Evolutionary conservation across 2,888 invertebrate genomes (phyloP).

Genomic region (Athripsodes cinereus): DNA sequence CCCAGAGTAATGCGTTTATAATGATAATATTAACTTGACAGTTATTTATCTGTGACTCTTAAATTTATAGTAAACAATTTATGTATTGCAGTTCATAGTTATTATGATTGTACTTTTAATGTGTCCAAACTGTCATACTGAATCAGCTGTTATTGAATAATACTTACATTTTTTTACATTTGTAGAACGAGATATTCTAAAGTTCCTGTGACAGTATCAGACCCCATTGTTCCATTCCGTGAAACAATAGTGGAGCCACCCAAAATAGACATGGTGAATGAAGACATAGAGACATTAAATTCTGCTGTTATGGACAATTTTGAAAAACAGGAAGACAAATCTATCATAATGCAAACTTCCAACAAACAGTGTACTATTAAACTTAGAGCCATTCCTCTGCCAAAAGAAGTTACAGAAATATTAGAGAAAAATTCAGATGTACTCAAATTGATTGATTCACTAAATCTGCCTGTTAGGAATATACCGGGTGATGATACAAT

Average conservation of each 20-base stretch:
- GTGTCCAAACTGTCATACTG: too few species aligned
- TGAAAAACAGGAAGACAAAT: slow-evolving; percentile 46
- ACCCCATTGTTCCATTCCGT: slow-evolving; percentile 93
- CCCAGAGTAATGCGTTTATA: too few species aligned
- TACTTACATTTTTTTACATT: slow-evolving; percentile 20
- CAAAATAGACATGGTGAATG: slow-evolving; percentile 78
- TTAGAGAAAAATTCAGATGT: slow-evolving; percentile 66
- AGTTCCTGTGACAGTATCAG: slow-evolving; percentile 83
- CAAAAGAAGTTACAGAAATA: slow-evolving; percentile 60
- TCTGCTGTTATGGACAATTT: slow-evolving; percentile 35
- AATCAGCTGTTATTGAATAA: too few species aligned
- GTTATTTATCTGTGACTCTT: too few species aligned
- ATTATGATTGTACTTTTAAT: too few species aligned
- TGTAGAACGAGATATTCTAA: slow-evolving; percentile 68
- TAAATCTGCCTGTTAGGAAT: slow-evolving; percentile 6
- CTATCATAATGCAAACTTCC: slow-evolving; percentile 57
- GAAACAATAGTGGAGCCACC: slow-evolving; percentile 86
- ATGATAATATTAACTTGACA: too few species aligned
- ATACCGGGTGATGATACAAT: slow-evolving; percentile 20
- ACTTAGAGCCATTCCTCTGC: slow-evolving; percentile 73
- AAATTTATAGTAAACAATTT: too few species aligned
- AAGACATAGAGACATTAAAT: slow-evolving; percentile 64
- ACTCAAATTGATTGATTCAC: slow-evolving; percentile 50
- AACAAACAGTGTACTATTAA: slow-evolving; percentile 67
- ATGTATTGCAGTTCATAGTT: too few species aligned